These are phyloP conservation scores for Ctenoplectra terminalis DNA, from an alignment of 1,140 invertebrate genomes.

Conservation along the genomic window DNA sequence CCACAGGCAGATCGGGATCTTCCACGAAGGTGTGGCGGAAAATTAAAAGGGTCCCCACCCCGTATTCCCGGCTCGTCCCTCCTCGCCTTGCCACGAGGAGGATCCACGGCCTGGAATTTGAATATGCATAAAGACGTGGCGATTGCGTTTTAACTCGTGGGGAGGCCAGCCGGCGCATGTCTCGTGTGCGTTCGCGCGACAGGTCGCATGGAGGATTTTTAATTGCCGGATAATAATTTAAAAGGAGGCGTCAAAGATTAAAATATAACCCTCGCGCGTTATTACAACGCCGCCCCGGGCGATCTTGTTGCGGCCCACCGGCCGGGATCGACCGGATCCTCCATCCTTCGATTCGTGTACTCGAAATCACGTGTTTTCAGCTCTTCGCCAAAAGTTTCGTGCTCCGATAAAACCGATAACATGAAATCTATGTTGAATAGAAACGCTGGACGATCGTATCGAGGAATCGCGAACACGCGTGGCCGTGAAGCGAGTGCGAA, in stretches of 20 bases:
- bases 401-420: no score
- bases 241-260: conserved; percentile 29
- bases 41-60: conserved; percentile 19
- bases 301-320: conserved; percentile 9
- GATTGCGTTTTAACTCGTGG: conserved; percentile 20
- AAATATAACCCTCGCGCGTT: conserved; percentile 47
- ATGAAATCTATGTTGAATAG: no score
- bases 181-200: background rate
- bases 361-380: conserved; percentile 8
- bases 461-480: background rate
- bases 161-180: background rate
- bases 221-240: conserved; percentile 53
- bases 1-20: conserved; percentile 20
- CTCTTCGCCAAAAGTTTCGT: no score
- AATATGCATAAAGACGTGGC: conserved; percentile 36
- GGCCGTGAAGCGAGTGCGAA: background rate
- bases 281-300: conserved; percentile 21
- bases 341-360: conserved; percentile 23
- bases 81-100: background rate
- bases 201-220: conserved; percentile 34
- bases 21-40: conserved; percentile 39
- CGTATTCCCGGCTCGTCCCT: no score
- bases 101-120: conserved; percentile 32
- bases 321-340: conserved; percentile 7
- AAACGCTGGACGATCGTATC: background rate